A percentile compares a stretch with the other conserved stretches of the same genome.
Evolutionary conservation across 1,140 invertebrate genomes (phyloP).

Genomic region (Aphidius gifuensis): DNA sequence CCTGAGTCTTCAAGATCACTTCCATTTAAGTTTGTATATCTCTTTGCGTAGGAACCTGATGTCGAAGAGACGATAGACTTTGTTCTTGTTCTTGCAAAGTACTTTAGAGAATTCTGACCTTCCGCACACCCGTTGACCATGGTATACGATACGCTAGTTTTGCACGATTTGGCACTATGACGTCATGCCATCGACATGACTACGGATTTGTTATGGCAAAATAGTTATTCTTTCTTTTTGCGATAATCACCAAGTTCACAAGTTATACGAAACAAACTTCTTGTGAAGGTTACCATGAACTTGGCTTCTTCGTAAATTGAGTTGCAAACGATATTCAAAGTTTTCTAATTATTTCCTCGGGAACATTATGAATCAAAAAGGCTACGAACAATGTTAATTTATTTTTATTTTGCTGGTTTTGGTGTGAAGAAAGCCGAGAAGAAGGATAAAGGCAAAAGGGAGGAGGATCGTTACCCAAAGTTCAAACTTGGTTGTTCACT

Average conservation of each 20-base stretch:
- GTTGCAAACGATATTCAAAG: neutral
- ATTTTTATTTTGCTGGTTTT: too few species aligned
- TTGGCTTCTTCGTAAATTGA: constrained; percentile 31
- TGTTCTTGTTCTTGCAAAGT: constrained; percentile 56
- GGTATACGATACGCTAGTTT: too few species aligned
- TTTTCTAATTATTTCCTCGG: neutral
- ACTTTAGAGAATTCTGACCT: constrained; percentile 36
- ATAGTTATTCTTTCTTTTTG: constrained; percentile 17
- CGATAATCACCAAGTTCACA: constrained; percentile 9
- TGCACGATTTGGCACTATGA: too few species aligned
- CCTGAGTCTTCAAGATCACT: too few species aligned
- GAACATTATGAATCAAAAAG: too few species aligned
- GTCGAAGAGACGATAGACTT: constrained; percentile 29
- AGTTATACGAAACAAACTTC: constrained; percentile 40
- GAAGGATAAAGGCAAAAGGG: constrained; percentile 22
- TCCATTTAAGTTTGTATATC: constrained; percentile 26
- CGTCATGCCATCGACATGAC: constrained; percentile 52
- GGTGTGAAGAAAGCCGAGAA: too few species aligned
- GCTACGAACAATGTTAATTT: too few species aligned
- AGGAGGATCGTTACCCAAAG: constrained; percentile 55
- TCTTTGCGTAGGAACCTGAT: neutral
- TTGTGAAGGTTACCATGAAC: constrained; percentile 39
- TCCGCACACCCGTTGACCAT: too few species aligned
- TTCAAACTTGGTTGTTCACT: constrained; percentile 56
- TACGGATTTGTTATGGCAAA: constrained; percentile 34